Evolutionary conservation across 1,140 invertebrate species (phyloP).

Genomic region (Hycleus phaleratus): DNA sequence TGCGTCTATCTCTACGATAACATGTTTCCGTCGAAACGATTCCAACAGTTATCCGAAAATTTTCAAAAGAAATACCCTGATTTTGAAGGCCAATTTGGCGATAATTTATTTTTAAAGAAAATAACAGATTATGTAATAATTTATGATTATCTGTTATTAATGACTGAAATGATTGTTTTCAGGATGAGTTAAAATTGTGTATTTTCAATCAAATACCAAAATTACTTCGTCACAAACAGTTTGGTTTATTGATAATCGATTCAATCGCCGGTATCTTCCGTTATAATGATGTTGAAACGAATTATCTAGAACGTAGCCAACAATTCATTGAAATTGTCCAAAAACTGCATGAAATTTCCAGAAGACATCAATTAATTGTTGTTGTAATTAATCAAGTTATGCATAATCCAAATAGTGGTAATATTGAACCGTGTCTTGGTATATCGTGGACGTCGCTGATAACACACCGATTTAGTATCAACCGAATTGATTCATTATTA

Average conservation of each 20-base stretch:
- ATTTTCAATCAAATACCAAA: slow-evolving; percentile 45
- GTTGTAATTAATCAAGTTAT: slow-evolving; percentile 36
- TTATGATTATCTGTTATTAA: background rate
- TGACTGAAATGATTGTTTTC: slow-evolving; percentile 18
- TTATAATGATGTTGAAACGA: slow-evolving; percentile 47
- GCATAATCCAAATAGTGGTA: slow-evolving; percentile 27
- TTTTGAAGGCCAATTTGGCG: slow-evolving; percentile 37
- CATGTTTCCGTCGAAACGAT: slow-evolving; percentile 60
- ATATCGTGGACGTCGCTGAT: slow-evolving; percentile 62
- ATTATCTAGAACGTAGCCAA: slow-evolving; percentile 47
- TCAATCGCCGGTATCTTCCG: slow-evolving; percentile 68
- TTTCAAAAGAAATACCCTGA: slow-evolving; percentile 37
- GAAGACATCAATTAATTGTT: slow-evolving; percentile 10
- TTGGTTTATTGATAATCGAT: slow-evolving; percentile 65
- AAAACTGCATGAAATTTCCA: slow-evolving; percentile 38
- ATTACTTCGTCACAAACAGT: slow-evolving; percentile 44
- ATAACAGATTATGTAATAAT: slow-evolving; percentile 48
- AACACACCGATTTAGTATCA: slow-evolving; percentile 53
- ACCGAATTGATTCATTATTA: slow-evolving; percentile 27
- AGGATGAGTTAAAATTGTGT: slow-evolving; percentile 53
- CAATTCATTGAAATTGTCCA: slow-evolving; percentile 49
- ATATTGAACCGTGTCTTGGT: slow-evolving; percentile 50
- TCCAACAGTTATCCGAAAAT: slow-evolving; percentile 45
- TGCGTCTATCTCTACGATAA: slow-evolving; percentile 70
- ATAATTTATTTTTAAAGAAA: slow-evolving; percentile 35